These are phyloP conservation scores for Xestia rhomboidea DNA, from an alignment of 2,888 invertebrate species.

Conservation along the genomic window DNA sequence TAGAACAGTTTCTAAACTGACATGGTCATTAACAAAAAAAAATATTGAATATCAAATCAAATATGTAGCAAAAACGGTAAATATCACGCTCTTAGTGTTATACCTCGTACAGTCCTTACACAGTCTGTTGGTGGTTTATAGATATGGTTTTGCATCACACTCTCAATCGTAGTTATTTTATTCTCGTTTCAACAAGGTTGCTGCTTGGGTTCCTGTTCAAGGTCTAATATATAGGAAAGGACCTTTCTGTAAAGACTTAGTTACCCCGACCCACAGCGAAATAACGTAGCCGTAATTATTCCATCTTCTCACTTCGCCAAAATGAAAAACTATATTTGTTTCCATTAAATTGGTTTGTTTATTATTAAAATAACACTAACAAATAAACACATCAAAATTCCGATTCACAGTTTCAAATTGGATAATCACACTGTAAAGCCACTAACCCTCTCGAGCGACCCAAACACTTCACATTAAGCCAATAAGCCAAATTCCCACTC, in stretches of 20 bases:
- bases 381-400: background rate
- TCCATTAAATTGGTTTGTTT: background rate
- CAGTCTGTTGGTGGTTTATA: background rate
- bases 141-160: background rate
- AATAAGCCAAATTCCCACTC: slow-evolving; percentile 84
- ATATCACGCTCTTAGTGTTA: too few species aligned
- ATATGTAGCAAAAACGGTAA: too few species aligned
- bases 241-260: background rate
- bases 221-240: background rate
- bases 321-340: background rate
- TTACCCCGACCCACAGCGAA: background rate
- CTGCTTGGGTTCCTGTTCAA: background rate
- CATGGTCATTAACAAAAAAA: too few species aligned
- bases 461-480: slow-evolving; percentile 77
- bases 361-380: background rate
- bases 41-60: too few species aligned
- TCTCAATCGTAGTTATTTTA: background rate
- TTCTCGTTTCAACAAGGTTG: background rate
- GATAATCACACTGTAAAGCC: slow-evolving; percentile 47
- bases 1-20: too few species aligned
- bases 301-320: background rate
- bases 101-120: background rate
- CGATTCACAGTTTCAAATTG: slow-evolving; percentile 45
- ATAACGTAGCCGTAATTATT: background rate
- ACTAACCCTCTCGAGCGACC: slow-evolving; percentile 64